phyloP scores from a whole-genome alignment of 1,140 invertebrate species.

The Mya arenaria region DNA sequence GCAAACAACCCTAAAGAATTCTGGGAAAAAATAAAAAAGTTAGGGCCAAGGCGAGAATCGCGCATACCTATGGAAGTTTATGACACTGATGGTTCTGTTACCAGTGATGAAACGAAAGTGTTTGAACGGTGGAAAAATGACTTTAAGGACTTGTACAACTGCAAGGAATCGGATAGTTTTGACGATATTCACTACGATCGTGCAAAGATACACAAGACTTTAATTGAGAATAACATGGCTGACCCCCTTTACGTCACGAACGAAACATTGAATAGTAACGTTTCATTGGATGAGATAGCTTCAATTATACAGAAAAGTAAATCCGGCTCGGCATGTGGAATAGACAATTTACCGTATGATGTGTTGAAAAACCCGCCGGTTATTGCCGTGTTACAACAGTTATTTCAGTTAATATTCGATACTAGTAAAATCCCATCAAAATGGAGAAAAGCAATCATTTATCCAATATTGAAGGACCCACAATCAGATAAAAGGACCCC shows the following conservation, averaged over 20 bases:
- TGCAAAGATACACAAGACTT: conserved; percentile 31
- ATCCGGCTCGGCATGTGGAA: conserved; percentile 14
- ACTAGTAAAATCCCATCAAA: conserved; percentile 50
- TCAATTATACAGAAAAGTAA: conserved; percentile 26
- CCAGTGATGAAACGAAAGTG: conserved; percentile 2
- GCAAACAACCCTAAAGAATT: conserved; percentile 50
- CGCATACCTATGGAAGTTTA: background rate
- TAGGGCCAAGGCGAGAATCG: conserved; percentile 36
- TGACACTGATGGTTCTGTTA: background rate
- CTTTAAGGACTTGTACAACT: conserved; percentile 47
- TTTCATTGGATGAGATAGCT: conserved; percentile 39
- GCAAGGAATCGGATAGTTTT: conserved; percentile 9
- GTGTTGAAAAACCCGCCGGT: conserved; percentile 37
- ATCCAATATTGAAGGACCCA: conserved; percentile 48
- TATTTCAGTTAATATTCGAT: conserved; percentile 56
- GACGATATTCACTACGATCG: conserved; percentile 11
- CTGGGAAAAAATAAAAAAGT: conserved; percentile 40
- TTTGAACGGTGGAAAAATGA: conserved; percentile 11
- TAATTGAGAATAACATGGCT: conserved; percentile 37
- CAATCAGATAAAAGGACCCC: conserved; percentile 34
- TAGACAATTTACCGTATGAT: conserved; percentile 31
- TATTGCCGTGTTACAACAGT: conserved; percentile 30
- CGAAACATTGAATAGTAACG: conserved; percentile 12
- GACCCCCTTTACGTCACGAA: conserved; percentile 41
- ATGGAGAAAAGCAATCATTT: conserved; percentile 59